Evolutionary conservation across 1,140 invertebrate species (phyloP).

Genomic region (Choristoneura fumiferana): DNA sequence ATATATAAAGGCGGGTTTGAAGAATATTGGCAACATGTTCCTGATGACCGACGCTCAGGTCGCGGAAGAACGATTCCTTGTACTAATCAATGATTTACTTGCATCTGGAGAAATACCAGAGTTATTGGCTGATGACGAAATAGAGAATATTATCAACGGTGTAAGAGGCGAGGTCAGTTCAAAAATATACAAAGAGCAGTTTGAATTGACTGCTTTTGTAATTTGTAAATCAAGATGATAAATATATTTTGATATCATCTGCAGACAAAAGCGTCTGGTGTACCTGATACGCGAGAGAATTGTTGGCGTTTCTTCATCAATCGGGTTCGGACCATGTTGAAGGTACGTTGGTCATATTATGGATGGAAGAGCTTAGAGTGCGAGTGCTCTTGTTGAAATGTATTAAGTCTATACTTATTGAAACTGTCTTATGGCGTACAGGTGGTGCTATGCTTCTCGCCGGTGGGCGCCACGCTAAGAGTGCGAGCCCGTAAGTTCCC

Average conservation of each 20-base stretch:
- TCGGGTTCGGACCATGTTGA: constrained; percentile 86
- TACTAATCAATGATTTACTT: constrained; percentile 95
- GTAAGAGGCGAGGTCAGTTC: constrained; percentile 88
- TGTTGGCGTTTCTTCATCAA: constrained; percentile 98
- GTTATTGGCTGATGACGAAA: constrained; percentile 93
- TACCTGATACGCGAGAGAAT: constrained; percentile 93
- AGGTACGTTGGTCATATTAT: constrained; percentile 66
- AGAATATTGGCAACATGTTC: constrained; percentile 92
- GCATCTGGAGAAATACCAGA: constrained; percentile 97
- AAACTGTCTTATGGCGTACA: constrained; percentile 23
- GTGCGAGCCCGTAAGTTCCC: constrained; percentile 95
- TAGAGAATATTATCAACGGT: constrained; percentile 91
- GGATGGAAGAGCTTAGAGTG: neutral
- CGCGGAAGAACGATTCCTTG: constrained; percentile 93
- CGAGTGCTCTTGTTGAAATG: neutral
- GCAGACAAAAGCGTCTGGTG: constrained; percentile 84
- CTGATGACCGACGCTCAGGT: constrained; percentile 97
- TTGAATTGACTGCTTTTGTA: too few relatives aligned
- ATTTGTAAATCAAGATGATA: too few relatives aligned
- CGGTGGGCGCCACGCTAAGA: constrained; percentile 91
- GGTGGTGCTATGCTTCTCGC: constrained; percentile 95
- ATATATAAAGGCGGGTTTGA: constrained; percentile 93
- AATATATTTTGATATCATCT: constrained; percentile 19
- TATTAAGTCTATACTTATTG: neutral
- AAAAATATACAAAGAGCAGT: too few relatives aligned